Conservation (phyloP, 2,797 vertebrate genomes). For the Acestrorhynchus altus region DNA sequence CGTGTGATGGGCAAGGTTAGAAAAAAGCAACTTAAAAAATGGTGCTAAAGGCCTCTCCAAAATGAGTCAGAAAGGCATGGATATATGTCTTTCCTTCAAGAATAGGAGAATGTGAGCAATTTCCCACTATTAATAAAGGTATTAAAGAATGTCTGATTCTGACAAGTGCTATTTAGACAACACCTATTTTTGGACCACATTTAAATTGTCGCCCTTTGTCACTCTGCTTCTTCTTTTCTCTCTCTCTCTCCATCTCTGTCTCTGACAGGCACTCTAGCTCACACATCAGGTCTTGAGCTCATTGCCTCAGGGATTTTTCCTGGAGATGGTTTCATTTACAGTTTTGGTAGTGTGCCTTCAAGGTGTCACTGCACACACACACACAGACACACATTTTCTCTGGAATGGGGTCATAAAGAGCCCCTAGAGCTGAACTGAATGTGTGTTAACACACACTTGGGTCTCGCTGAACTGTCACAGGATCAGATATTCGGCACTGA, state of each 20-base stretch:
- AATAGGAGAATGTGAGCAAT: neutral
- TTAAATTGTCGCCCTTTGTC: neutral
- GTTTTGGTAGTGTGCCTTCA: neutral
- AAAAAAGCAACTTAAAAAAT: neutral
- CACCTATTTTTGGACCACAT: too few relatives aligned
- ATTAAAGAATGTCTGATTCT: too few relatives aligned
- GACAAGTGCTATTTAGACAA: too few relatives aligned
- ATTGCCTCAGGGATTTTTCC: neutral
- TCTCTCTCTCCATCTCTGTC: neutral
- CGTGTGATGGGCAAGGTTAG: neutral
- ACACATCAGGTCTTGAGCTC: neutral
- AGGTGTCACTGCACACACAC: neutral
- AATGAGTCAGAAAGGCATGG: neutral
- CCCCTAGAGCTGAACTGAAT: neutral
- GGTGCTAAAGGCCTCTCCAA: neutral
- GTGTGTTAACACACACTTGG: neutral
- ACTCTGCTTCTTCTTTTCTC: neutral
- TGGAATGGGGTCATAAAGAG: slow-evolving; percentile 19
- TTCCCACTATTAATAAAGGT: too few relatives aligned
- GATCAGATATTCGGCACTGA: neutral
- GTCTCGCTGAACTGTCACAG: neutral
- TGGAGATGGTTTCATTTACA: slow-evolving; percentile 11
- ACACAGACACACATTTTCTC: neutral
- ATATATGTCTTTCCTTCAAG: neutral
- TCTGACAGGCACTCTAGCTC: neutral